Percentiles rank a stretch among this genome's conserved stretches.
Conservation (phyloP, 2,888 invertebrate species). For the Rambutsinella grinnellia region DNA sequence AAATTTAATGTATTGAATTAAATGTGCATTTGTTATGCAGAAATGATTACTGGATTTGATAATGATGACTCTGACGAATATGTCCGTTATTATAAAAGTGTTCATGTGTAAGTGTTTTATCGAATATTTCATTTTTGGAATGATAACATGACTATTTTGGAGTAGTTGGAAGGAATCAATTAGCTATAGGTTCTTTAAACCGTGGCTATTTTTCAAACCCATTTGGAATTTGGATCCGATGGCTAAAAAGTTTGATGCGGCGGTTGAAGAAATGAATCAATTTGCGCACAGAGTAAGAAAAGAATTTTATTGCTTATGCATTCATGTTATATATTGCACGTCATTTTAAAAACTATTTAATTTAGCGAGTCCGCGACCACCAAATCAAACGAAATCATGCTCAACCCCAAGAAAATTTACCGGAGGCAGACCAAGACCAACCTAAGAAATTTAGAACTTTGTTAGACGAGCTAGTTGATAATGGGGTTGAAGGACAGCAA, state of each 20-base stretch:
- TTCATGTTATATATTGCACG: too few relatives aligned
- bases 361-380: neutral
- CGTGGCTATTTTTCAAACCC: neutral
- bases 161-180: too few relatives aligned
- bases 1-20: too few relatives aligned
- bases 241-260: neutral
- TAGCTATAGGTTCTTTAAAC: too few relatives aligned
- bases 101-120: conserved; percentile 19
- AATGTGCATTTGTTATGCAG: conserved; percentile 4
- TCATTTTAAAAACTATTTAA: too few relatives aligned
- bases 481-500: conserved; percentile 1
- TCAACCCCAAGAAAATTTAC: neutral
- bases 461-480: conserved; percentile 7
- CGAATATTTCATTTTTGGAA: too few relatives aligned
- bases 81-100: conserved; percentile 14
- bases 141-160: too few relatives aligned
- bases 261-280: neutral
- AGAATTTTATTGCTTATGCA: too few relatives aligned
- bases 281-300: neutral
- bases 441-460: conserved; percentile 7
- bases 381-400: neutral
- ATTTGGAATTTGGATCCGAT: neutral
- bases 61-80: neutral
- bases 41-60: conserved; percentile 20
- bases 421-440: neutral